These are phyloP conservation scores for Vicugna pacos DNA, from an alignment of 2,113 vertebrate genomes.

Conservation along the genomic window DNA sequence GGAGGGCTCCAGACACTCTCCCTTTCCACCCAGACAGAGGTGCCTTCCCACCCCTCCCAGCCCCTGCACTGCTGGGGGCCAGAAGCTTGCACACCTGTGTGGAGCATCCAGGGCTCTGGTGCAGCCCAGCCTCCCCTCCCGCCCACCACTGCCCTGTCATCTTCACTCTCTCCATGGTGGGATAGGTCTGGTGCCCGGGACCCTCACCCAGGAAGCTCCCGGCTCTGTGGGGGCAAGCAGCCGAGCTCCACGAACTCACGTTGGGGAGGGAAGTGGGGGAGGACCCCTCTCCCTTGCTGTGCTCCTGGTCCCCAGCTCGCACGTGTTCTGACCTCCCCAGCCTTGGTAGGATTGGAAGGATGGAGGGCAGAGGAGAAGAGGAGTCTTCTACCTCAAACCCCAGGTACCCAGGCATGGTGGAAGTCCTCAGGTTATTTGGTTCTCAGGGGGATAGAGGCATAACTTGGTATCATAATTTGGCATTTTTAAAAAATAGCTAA, in stretches of 20 bases:
- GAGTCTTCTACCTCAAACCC: not conserved
- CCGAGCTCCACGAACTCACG: fast-evolving
- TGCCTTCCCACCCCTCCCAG: not conserved
- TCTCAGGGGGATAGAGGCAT: not conserved
- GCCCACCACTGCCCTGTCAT: not conserved
- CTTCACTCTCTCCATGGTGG: not conserved
- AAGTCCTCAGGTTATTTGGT: not conserved
- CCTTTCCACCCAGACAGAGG: not conserved
- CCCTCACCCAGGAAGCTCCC: not conserved
- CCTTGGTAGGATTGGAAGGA: not conserved
- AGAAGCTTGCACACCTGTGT: not conserved
- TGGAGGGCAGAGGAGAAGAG: not conserved
- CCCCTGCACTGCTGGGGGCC: not conserved
- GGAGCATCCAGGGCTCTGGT: not conserved
- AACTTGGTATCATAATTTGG: not conserved
- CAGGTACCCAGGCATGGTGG: not conserved
- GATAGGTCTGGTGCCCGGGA: not conserved
- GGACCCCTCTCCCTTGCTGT: not conserved
- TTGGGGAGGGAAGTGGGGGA: not conserved
- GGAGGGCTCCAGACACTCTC: not conserved
- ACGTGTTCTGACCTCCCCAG: not conserved
- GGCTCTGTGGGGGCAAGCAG: fast-evolving
- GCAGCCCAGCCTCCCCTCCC: not conserved
- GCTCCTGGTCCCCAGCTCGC: not conserved
- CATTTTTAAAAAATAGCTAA: not conserved